These are phyloP conservation scores for Heliconius hewitsoni DNA, from an alignment of 1,140 invertebrate genomes.

Conservation along the genomic window DNA sequence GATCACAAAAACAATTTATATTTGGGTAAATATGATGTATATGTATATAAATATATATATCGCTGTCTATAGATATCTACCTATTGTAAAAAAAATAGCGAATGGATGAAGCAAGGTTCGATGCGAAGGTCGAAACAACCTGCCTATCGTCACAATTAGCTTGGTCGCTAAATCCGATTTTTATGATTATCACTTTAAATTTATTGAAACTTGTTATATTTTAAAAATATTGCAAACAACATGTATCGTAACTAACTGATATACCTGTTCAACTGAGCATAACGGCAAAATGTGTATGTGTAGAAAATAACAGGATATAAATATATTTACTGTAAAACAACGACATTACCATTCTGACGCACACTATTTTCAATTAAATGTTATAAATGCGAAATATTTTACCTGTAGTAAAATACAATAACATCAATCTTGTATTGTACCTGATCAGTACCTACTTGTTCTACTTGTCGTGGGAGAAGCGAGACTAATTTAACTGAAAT, in stretches of 20 bases:
- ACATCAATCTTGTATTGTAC: background rate
- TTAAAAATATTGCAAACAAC: background rate
- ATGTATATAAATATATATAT: background rate
- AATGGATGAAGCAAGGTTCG: background rate
- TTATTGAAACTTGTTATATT: background rate
- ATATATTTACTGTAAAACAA: background rate
- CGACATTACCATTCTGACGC: constrained; percentile 5
- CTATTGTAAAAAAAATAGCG: background rate
- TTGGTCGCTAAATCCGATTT: background rate
- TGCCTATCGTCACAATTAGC: background rate
- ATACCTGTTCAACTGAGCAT: background rate
- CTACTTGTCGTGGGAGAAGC: background rate
- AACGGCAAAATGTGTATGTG: background rate
- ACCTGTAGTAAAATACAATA: background rate
- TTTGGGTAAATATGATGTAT: background rate
- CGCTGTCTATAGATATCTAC: background rate
- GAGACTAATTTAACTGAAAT: background rate
- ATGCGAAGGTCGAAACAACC: background rate
- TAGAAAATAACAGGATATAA: background rate
- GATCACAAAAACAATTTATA: too few relatives aligned
- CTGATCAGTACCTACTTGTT: background rate
- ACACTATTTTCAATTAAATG: background rate
- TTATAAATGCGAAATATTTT: background rate
- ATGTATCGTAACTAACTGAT: background rate
- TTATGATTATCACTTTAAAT: background rate